These are phyloP conservation scores for Rallus limicola DNA, from an alignment of 2,113 vertebrate species.

Conservation along the genomic window DNA sequence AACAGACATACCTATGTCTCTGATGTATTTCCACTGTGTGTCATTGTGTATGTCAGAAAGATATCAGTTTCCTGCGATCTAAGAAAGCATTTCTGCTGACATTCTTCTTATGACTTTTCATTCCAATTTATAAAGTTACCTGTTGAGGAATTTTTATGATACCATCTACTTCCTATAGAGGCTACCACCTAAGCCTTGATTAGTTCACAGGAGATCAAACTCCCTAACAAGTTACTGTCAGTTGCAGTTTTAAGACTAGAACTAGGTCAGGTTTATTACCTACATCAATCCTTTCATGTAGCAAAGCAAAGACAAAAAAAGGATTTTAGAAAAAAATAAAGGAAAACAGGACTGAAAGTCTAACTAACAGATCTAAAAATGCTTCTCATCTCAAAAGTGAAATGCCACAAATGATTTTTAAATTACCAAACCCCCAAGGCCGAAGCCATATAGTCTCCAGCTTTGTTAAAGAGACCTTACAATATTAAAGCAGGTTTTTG, in stretches of 20 bases:
- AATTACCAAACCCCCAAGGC: background rate
- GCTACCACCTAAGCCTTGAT: slow-evolving; percentile 64
- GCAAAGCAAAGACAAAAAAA: slow-evolving; percentile 34
- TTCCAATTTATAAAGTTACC: slow-evolving; percentile 64
- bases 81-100: slow-evolving; percentile 60
- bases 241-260: slow-evolving; percentile 59
- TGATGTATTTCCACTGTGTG: background rate
- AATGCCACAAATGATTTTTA: slow-evolving; percentile 26
- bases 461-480: background rate
- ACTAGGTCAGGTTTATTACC: slow-evolving; percentile 71
- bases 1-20: background rate
- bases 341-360: slow-evolving; percentile 11
- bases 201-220: slow-evolving; percentile 75
- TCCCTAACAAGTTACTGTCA: slow-evolving; percentile 68
- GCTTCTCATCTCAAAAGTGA: slow-evolving; percentile 3
- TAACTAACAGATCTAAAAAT: slow-evolving; percentile 14
- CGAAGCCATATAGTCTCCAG: background rate
- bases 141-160: slow-evolving; percentile 54
- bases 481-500: slow-evolving; percentile 1
- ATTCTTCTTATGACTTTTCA: slow-evolving; percentile 21
- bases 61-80: background rate
- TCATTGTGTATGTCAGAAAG: slow-evolving; percentile 15
- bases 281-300: slow-evolving; percentile 57
- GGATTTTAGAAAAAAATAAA: background rate
- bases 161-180: slow-evolving; percentile 45